A percentile compares a stretch with the other conserved stretches of the same genome.
phyloP scores from a whole-genome alignment of 2,113 vertebrate species.

The Menura novaehollandiae region DNA sequence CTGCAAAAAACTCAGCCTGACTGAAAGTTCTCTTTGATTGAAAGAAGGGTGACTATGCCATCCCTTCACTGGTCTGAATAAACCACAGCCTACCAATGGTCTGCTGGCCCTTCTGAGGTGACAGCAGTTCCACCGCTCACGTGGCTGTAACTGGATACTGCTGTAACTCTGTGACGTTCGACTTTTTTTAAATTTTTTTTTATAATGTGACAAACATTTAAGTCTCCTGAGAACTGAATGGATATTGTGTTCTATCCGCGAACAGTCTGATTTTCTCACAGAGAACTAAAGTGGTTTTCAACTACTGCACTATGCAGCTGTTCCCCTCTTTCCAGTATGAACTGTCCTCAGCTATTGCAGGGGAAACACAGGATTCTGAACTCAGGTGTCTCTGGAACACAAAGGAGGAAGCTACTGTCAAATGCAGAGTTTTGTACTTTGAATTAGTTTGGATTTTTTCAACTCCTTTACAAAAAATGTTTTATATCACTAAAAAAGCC shows the following conservation, averaged over 20 bases:
- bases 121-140: fast-evolving
- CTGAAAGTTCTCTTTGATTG: not conserved
- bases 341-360: not conserved
- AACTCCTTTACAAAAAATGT: not conserved
- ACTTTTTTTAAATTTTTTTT: not conserved
- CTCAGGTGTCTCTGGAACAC: not conserved
- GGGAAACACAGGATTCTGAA: not conserved
- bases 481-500: not conserved
- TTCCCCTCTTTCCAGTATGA: not conserved
- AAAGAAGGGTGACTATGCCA: not conserved
- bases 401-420: not conserved
- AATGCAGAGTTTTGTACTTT: not conserved
- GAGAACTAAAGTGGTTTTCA: not conserved
- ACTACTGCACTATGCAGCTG: not conserved
- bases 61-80: not conserved
- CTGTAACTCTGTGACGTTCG: not conserved
- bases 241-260: not conserved
- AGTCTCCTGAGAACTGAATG: not conserved
- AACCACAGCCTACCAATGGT: not conserved
- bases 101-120: not conserved
- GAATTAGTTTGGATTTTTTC: not conserved
- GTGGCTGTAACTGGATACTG: not conserved
- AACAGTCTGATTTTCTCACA: not conserved
- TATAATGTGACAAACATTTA: not conserved
- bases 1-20: not conserved